These are phyloP conservation scores for Selenia dentaria DNA, from an alignment of 2,888 invertebrate genomes.

Conservation along the genomic window DNA sequence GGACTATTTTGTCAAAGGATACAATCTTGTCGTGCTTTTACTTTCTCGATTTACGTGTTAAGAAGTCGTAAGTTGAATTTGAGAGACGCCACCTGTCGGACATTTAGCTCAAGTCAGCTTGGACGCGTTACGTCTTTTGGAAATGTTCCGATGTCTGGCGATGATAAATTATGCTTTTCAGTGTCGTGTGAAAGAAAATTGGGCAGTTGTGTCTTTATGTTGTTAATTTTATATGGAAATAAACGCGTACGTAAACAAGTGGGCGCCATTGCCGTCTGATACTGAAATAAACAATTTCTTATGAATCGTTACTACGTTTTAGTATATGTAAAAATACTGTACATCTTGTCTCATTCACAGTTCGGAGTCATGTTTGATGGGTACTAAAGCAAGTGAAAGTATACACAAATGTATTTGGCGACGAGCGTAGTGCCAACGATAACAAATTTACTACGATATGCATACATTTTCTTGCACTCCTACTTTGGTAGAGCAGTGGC, in stretches of 20 bases:
- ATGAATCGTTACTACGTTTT: no score
- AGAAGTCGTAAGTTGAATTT: constrained; percentile 39
- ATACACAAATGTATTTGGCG: no score
- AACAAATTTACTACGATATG: no score
- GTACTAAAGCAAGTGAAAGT: no score
- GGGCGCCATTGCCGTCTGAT: neutral
- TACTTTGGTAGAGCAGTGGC: no score
- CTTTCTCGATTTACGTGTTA: constrained; percentile 49
- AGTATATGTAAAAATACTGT: no score
- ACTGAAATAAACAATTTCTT: no score
- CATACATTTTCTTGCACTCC: no score
- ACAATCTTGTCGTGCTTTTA: constrained; percentile 55
- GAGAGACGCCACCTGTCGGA: constrained; percentile 57
- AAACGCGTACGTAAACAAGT: neutral
- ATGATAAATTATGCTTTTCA: constrained; percentile 14
- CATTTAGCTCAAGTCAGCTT: constrained; percentile 32
- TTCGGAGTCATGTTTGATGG: no score
- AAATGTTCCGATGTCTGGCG: constrained; percentile 21
- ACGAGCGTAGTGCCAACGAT: no score
- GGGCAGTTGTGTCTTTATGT: constrained; percentile 5
- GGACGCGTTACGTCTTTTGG: constrained; percentile 27
- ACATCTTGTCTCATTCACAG: no score
- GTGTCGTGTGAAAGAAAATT: constrained; percentile 15
- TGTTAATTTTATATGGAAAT: neutral
- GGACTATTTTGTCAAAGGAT: constrained; percentile 74